Conservation (phyloP, 2,888 invertebrate genomes). For the Lithophane semibrunnea region DNA sequence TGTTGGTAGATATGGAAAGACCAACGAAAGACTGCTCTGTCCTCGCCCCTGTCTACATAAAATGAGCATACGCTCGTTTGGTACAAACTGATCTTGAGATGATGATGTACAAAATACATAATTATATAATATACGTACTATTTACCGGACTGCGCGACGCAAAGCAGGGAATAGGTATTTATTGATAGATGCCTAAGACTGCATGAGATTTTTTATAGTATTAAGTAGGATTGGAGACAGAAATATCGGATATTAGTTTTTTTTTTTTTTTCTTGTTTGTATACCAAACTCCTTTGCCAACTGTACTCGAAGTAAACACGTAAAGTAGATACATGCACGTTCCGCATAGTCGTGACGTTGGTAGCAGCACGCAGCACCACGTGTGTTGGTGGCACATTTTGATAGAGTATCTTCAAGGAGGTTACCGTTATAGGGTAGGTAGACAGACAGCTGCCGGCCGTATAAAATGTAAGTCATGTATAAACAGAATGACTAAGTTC, state of each 20-base stretch:
- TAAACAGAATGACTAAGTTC: neutral
- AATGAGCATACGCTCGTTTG: neutral
- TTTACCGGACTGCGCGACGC: too few relatives aligned
- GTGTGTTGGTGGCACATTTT: constrained; percentile 48
- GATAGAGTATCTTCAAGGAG: constrained; percentile 31
- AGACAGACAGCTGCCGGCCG: constrained; percentile 1
- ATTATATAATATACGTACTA: too few relatives aligned
- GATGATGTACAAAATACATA: neutral
- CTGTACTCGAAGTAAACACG: constrained; percentile 36
- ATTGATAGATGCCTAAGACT: too few relatives aligned
- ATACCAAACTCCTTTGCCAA: neutral
- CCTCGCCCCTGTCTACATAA: neutral
- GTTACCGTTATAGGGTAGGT: constrained; percentile 41
- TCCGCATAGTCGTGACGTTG: constrained; percentile 55
- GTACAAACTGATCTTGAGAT: neutral
- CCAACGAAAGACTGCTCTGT: neutral
- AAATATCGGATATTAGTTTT: too few relatives aligned
- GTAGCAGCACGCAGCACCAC: constrained; percentile 36
- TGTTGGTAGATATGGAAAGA: neutral
- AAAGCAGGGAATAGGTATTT: too few relatives aligned
- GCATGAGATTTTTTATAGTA: too few relatives aligned
- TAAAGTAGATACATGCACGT: constrained; percentile 45
- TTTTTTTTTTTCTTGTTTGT: neutral
- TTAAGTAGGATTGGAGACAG: too few relatives aligned
- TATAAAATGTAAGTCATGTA: neutral